Base-by-base conservation (phyloP, 2,113 vertebrate species). In the Macquaria ambigua region DNA sequence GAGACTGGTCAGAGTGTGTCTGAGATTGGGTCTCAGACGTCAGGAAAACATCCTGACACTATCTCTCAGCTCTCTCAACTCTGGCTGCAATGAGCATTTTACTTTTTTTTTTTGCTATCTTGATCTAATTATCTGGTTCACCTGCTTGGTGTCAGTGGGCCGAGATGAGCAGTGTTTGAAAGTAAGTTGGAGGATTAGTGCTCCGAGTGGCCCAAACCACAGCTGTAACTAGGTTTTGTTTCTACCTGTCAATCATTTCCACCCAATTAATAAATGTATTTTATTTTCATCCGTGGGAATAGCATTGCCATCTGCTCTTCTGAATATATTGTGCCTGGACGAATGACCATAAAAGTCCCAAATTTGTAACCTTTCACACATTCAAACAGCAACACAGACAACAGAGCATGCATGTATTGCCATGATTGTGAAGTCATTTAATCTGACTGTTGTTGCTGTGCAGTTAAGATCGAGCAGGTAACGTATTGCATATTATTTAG, bases 241-340 rank as follows among this genome's bases (percentile, higher is more conserved):
- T 56, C 82, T 61, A 41, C 20, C 31, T 28, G 77, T 81, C 82
- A 79, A 62, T 85, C 37, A 87, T 41, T 68, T 83, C 20, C n/a
- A 20, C 23, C 8, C 31, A 34, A 62, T 43, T 83, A 41, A 77
- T 41, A 72, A 55, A 66, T 3, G 1, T 31, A 31, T 74, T 82
- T 64, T 15, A 50, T 31, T 59, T 68, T 46, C 4, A 72, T 52
- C 59, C 59, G 6, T 50, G 55, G 41, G 25, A 63, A 14, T 21
- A 69, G 25, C 28, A 6, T 56, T 52, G 10, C 12, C 31, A 75
- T 80, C 77, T 66, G 50, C 59, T 77, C 75, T 21, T 11, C 53
- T 64, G n/a, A 87, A 79, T 81, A 50, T 18, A 34, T 9, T 70
- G 23, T 28, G 11, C 55, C 8, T 46, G 48, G 20, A 74, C 8